Evolutionary conservation across 2,888 invertebrate species (phyloP), one percentile per base, ranked within the genome.

Genomic region (Phengaris alcon): DNA sequence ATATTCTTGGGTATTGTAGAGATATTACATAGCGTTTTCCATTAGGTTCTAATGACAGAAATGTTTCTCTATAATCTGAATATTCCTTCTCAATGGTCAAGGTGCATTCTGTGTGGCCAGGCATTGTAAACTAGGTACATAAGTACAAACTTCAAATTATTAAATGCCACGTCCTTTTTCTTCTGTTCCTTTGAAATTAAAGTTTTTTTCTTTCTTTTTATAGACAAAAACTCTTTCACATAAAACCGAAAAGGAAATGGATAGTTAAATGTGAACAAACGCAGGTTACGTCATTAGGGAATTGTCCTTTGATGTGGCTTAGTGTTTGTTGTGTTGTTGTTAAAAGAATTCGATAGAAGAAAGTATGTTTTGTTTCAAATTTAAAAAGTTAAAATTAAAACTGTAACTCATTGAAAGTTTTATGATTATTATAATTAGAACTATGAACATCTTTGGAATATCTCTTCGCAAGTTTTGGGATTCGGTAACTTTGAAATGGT

Each of bases 261-360:
- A 48, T 48, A 69, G n/a, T 69, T 46, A 69, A 69, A 69, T 48
- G 46, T 69, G 69, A 69, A 69, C 69, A 69, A 69, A 69, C 69
- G 15, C 48, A 69, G 48, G 10, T 48, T 48, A 9, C 69, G 13
- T 69, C 68, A 48, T 68, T 48, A 68, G 13, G 68, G 15, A 59
- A 59, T 22, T 13, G n/a, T n/a, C 48, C 69, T 69, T 69, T 69
- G 69, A 69, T 69, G 69, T 69, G 68, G 68, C 9, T 69, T 15
- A 69, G 48, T 69, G 46, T 12, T 55, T 55, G 12, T n/a, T 12
- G 55, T 55, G 68, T 68, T 68, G 35, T 59, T 59, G 59, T 59
- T 22, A 22, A 5, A 59, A 22, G 59, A 22, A 59, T 59, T 59
- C 59, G 59, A 59, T 59, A 59, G 22, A 59, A 59, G 59, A 59